phyloP scores from a whole-genome alignment of 1,140 invertebrate genomes.

The Cydia fagiglandana region DNA sequence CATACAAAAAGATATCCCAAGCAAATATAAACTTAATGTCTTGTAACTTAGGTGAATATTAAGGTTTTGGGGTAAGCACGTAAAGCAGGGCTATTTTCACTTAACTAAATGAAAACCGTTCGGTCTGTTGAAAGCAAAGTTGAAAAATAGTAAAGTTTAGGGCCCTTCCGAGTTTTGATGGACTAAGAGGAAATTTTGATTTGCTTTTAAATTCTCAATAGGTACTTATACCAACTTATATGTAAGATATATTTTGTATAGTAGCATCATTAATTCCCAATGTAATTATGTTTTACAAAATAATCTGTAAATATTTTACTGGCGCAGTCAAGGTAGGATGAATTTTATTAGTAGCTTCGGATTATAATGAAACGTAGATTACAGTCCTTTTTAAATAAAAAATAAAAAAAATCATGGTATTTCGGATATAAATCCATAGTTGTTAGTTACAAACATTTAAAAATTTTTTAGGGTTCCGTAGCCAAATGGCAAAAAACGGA shows the following conservation, averaged over 20 bases:
- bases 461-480: too few species aligned
- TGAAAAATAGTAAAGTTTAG: slow-evolving; percentile 20
- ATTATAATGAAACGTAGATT: too few species aligned
- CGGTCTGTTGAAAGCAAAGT: slow-evolving; percentile 19
- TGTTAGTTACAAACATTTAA: too few species aligned
- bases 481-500: too few species aligned
- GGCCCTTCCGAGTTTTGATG: not conserved
- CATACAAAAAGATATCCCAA: not conserved
- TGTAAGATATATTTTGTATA: not conserved
- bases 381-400: too few species aligned
- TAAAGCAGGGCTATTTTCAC: slow-evolving; percentile 16
- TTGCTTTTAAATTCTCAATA: not conserved
- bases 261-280: not conserved
- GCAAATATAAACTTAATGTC: not conserved
- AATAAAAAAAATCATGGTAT: too few species aligned
- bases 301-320: not conserved
- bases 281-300: not conserved
- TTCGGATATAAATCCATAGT: too few species aligned
- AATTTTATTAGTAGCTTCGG: too few species aligned
- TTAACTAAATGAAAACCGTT: slow-evolving; percentile 24
- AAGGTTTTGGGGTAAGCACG: not conserved
- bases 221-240: not conserved
- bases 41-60: not conserved
- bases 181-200: not conserved
- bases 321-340: not conserved